These are phyloP conservation scores for Chondrosia reniformis DNA, from an alignment of 37 sponge, comb jelly and placozoan genomes.

Conservation along the genomic window DNA sequence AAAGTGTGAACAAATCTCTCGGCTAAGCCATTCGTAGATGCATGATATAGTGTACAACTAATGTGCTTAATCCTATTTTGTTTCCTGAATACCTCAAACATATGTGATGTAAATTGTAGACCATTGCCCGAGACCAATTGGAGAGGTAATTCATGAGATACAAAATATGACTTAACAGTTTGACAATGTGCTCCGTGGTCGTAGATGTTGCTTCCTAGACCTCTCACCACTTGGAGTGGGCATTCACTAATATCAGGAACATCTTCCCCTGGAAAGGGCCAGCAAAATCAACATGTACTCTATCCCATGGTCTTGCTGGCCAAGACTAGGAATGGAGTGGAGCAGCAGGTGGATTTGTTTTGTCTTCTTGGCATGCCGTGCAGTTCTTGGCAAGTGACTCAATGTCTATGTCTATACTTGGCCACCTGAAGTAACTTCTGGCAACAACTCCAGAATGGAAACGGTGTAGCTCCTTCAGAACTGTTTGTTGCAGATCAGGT, in stretches of 20 bases:
- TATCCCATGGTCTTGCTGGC: neutral
- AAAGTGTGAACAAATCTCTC: neutral
- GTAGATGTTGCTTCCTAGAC: neutral
- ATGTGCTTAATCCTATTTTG: neutral
- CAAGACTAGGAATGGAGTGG: slow-evolving; percentile 12
- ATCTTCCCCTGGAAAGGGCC: neutral
- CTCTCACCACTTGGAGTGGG: neutral
- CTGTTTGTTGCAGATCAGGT: neutral
- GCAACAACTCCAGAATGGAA: neutral
- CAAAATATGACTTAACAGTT: neutral
- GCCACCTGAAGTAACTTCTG: neutral
- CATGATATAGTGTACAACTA: neutral
- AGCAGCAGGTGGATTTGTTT: neutral
- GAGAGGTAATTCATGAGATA: neutral
- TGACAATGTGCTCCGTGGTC: neutral
- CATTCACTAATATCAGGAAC: neutral
- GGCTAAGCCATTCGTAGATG: neutral
- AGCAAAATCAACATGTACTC: neutral
- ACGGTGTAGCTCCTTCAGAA: neutral
- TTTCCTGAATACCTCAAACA: neutral
- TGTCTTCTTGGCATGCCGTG: neutral
- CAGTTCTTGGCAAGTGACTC: neutral
- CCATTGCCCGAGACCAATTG: neutral
- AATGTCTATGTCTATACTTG: neutral
- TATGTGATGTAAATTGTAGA: neutral